Evolutionary conservation across 2,797 vertebrate species (phyloP).

Genomic region (Malurus leucopterus): DNA sequence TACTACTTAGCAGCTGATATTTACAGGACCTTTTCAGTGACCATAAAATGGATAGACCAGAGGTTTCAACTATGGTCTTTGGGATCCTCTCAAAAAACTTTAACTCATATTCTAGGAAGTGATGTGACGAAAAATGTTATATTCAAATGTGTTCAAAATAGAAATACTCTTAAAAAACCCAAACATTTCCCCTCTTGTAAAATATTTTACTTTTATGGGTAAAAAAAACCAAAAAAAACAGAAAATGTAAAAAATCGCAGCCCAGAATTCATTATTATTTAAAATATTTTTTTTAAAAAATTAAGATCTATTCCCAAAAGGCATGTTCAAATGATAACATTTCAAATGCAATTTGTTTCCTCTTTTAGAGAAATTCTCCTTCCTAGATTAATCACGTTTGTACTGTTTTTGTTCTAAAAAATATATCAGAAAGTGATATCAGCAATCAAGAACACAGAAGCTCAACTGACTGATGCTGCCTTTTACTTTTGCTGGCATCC

Average conservation of each 20-base stretch:
- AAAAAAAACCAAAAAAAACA: neutral
- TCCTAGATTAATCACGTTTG: neutral
- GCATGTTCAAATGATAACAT: neutral
- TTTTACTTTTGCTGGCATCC: neutral
- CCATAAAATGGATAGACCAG: neutral
- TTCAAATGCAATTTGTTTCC: neutral
- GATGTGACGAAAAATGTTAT: neutral
- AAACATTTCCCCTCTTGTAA: neutral
- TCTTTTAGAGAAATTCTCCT: neutral
- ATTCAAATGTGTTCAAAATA: neutral
- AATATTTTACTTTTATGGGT: neutral
- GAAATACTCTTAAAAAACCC: fast-evolving
- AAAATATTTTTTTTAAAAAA: too few species aligned
- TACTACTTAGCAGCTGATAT: neutral
- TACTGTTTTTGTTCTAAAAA: neutral
- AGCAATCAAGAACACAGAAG: neutral
- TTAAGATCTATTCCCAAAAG: neutral
- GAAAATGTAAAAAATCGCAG: neutral
- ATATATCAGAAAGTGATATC: neutral
- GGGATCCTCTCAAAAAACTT: neutral
- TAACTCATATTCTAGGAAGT: neutral
- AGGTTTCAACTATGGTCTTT: neutral
- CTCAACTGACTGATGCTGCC: neutral
- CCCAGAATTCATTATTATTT: neutral
- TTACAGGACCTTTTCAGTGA: neutral